These are phyloP conservation scores for Anguilla marmorata DNA, from an alignment of 2,797 vertebrate species.

Conservation along the genomic window DNA sequence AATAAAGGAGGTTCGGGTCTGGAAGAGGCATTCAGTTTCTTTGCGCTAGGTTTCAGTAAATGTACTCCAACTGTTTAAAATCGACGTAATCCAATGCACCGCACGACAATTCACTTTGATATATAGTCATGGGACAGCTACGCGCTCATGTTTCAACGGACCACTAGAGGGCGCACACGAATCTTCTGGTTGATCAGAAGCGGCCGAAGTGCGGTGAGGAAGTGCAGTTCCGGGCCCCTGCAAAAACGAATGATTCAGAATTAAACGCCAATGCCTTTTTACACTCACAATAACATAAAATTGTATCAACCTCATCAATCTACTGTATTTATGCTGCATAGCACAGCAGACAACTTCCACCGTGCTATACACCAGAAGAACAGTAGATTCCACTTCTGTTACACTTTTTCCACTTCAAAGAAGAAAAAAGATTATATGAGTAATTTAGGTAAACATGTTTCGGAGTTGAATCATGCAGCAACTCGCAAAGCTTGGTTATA, in stretches of 20 bases:
- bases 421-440: not conserved
- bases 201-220: not conserved
- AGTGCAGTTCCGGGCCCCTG: not conserved
- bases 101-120: not conserved
- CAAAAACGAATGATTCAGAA: not conserved
- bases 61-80: not conserved
- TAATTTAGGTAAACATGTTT: not conserved
- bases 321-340: not conserved
- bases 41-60: not conserved
- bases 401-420: not conserved
- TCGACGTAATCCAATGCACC: not conserved
- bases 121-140: not conserved
- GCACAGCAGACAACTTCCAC: not conserved
- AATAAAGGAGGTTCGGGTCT: not conserved
- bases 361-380: not conserved
- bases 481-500: not conserved
- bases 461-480: not conserved
- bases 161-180: constrained; percentile 28
- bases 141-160: not conserved
- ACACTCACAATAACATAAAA: not conserved
- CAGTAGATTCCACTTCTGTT: not conserved
- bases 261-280: not conserved
- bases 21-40: not conserved
- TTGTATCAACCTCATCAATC: not conserved
- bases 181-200: not conserved